Base-by-base conservation (phyloP, 1,140 invertebrate genomes). In the Acyrthosiphon pisum region DNA sequence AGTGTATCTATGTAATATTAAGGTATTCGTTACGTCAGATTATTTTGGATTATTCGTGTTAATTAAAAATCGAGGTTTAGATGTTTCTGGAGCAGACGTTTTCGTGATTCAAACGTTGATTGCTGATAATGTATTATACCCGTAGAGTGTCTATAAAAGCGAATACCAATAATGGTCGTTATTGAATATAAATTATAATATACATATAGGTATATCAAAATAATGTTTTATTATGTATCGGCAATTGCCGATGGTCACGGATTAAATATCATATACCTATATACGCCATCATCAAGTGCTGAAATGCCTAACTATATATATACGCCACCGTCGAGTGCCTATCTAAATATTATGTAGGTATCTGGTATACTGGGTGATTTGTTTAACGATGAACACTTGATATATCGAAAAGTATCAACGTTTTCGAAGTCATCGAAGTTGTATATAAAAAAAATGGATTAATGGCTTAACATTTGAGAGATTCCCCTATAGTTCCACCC, bases 21-120 rank as follows among this genome's bases (percentile, higher is more conserved):
- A n/a, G 30, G 60, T 76, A 76, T 76, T 60, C 6, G 60, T 76
- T 76, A 9, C 60, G 30, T 35, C 30, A 76, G 30, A 76, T n/a
- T 4, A 76, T n/a, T 76, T 76, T 76, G 30, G 30, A 76, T 76
- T 76, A 76, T 76, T 76, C 60, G 60, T 76, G 60, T 76, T 76
- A 76, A 76, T 76, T 76, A 76, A 76, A 76, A 76, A 76, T 76
- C 60, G 60, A 76, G 60, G 60, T n/a, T 35, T 76, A 35, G 60
- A 76, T n/a, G 30, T 76, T 76, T 76, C 60, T 76, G 60, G 60
- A 76, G 60, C 60, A 76, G 60, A n/a, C 14, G 60, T 76, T 76
- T 76, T 76, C 60, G 60, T 76, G 60, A 76, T 76, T 76, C 14
- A 14, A 3, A 76, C 14, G 14, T 6, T 30, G 60, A 68, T 68